Evolutionary conservation across 1,140 invertebrate genomes (phyloP), one percentile per base, ranked within the genome.

Genomic region (Lanistes nyassanus): DNA sequence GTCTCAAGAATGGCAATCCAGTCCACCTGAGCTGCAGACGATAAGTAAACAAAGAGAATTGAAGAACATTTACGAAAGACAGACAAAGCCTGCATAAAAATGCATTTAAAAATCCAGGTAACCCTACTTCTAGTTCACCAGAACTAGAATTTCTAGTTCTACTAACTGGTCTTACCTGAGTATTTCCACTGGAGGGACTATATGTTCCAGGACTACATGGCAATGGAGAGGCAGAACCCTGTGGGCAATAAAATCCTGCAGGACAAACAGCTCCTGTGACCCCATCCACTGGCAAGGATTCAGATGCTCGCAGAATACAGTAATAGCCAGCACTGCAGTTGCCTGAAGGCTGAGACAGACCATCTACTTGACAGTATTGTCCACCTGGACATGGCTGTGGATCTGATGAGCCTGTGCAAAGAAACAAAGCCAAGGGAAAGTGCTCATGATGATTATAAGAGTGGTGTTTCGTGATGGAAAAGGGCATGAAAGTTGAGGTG

Each of bases 301-400:
- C 65, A 34, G 70, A 75, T 31, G 85, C 82, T 58, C 60, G 76
- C 13, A 77, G 76, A 26, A 76, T 75, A 60, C 86, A 88, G 80
- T 82, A 88, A 75, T 84, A 87, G 16, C 86, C 85, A 7, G 83
- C 82, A 1, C 80, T 81, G 62, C 86, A 88, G 76, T 83, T 82
- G 16, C 79, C 85, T 29, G 84, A 85, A 19, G 85, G 85, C 4
- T 64, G 58, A 19, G 76, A 79, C 2, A 88, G 75, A 6, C 81
- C 86, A 36, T 81, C 80, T 47, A 81, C 82, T 66, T 85, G 83
- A 74, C 87, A 88, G 65, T 80, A 87, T 76, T 81, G 71, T 31
- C 87, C 87, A 51, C 84, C 83, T 37, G 83, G 81, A 75, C 87
- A 88, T 19, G 81, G 80, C 6, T 64, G 51, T 29, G 84, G 85